Conservation (phyloP, 1,140 invertebrate species). For the Octopus sinensis region DNA sequence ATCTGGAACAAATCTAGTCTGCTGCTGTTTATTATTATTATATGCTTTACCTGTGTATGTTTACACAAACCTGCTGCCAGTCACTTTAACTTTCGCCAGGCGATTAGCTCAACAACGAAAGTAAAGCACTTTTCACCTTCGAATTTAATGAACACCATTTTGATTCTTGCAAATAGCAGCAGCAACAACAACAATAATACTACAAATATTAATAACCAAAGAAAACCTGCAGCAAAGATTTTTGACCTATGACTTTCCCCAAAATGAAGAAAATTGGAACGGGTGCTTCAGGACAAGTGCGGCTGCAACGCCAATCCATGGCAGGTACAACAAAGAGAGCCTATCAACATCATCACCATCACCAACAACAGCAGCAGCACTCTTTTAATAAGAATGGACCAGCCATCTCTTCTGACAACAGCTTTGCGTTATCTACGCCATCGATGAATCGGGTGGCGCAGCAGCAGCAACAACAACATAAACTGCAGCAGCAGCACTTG, state of each 20-base stretch:
- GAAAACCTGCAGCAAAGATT: background rate
- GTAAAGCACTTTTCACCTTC: too few species aligned
- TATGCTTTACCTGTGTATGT: too few species aligned
- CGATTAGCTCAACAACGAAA: too few species aligned
- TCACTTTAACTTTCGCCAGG: too few species aligned
- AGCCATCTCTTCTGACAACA: too few species aligned
- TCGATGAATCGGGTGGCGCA: background rate
- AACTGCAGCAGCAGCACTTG: conserved; percentile 24
- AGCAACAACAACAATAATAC: background rate
- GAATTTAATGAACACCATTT: background rate
- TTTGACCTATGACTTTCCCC: conserved; percentile 7
- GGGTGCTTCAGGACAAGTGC: background rate
- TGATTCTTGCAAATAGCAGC: background rate
- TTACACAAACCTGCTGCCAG: too few species aligned
- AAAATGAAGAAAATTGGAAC: background rate
- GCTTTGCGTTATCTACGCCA: too few species aligned
- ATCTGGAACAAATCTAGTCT: too few species aligned
- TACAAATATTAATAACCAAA: background rate
- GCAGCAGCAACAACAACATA: conserved; percentile 16
- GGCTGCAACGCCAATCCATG: background rate
- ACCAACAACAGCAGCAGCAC: background rate
- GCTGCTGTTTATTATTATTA: too few species aligned
- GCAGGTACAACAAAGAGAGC: background rate
- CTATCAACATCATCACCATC: background rate
- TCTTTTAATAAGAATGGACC: too few species aligned